These are phyloP conservation scores for Drosophila robusta DNA, from an alignment of 2,888 invertebrate genomes.

Conservation along the genomic window DNA sequence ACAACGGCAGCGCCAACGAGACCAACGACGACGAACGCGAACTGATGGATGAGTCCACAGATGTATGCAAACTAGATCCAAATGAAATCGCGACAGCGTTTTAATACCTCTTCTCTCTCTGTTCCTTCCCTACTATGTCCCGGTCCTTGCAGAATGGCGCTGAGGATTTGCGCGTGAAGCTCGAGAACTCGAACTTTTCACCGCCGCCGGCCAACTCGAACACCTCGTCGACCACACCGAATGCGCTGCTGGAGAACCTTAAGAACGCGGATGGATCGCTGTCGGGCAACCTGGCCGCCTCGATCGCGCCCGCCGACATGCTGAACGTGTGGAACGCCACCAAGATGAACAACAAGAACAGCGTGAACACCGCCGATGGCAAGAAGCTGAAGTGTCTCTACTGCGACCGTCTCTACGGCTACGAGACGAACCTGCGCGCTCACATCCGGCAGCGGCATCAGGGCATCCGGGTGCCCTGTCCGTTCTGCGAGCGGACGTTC, in stretches of 20 bases:
- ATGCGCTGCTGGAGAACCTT: constrained; percentile 84
- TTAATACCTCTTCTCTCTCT: neutral
- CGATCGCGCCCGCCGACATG: constrained; percentile 87
- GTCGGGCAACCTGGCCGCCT: constrained; percentile 83
- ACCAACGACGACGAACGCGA: constrained; percentile 84
- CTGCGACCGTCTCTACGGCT: constrained; percentile 96
- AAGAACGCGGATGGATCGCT: constrained; percentile 82
- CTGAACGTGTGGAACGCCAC: constrained; percentile 88
- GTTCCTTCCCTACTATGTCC: neutral
- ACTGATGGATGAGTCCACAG: constrained; percentile 84
- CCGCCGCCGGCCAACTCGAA: constrained; percentile 87
- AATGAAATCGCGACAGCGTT: too few relatives aligned
- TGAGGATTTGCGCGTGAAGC: constrained; percentile 91
- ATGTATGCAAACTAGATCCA: constrained; percentile 65
- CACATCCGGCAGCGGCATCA: constrained; percentile 96
- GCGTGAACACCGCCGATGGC: constrained; percentile 94
- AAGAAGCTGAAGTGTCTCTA: constrained; percentile 96
- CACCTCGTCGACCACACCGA: constrained; percentile 86
- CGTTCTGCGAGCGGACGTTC: constrained; percentile 95
- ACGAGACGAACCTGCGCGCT: constrained; percentile 96
- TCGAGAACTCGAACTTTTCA: constrained; percentile 86
- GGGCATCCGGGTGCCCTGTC: constrained; percentile 96
- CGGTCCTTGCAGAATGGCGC: constrained; percentile 82
- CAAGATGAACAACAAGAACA: constrained; percentile 89
- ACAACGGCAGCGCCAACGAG: constrained; percentile 85